Conservation (phyloP, 2,888 invertebrate genomes). For the Griposia aprilina region DNA sequence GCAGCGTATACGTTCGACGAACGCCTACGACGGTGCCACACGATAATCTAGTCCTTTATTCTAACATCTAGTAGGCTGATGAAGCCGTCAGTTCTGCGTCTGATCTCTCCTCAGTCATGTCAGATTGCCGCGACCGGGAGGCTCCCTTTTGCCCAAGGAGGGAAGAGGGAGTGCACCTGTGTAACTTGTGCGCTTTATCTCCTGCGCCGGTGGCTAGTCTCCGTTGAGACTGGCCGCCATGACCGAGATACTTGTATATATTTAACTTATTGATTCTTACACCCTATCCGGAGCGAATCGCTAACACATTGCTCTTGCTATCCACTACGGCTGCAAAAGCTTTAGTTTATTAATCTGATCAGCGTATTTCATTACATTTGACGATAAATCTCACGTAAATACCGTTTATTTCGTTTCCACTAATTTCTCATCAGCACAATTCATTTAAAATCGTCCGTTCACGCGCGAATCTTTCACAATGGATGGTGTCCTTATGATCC, state of each 20-base stretch:
- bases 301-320: background rate
- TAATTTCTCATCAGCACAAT: constrained; percentile 1
- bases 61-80: background rate
- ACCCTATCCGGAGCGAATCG: no score
- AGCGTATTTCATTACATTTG: constrained; percentile 1
- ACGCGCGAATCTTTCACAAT: background rate
- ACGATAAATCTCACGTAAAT: background rate
- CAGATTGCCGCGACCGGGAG: no score
- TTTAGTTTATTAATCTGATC: constrained; percentile 11
- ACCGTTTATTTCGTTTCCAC: background rate
- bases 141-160: no score
- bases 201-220: background rate
- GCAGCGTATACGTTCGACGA: background rate
- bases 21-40: background rate
- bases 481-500: background rate
- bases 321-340: background rate
- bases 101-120: background rate
- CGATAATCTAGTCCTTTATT: constrained; percentile 6
- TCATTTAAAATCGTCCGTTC: constrained; percentile 26
- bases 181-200: background rate
- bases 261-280: background rate
- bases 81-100: background rate
- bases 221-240: background rate
- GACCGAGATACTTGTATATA: background rate
- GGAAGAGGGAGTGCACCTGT: background rate